Evolutionary conservation across 2,888 invertebrate species (phyloP), one percentile per base, ranked within the genome.

Genomic region (Hydrotaea diabolus): DNA sequence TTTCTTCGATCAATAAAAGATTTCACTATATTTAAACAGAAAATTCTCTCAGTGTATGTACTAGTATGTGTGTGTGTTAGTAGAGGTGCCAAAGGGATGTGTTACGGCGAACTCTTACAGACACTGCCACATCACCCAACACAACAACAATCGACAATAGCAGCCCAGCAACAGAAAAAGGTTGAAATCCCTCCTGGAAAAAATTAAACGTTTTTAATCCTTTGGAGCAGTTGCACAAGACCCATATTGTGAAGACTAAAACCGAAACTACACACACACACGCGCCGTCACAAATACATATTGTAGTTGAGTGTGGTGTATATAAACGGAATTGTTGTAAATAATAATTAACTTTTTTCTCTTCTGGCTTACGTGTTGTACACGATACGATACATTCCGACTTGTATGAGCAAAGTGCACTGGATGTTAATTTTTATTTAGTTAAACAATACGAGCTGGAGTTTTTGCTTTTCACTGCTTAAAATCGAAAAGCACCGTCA

Each of bases 191-290:
- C 23, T 3, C 5, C 11, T 23, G 15, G 43, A 26, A 79, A 31
- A 79, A 72, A 49, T 77, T 74, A 69, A 77, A 80, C 19, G 73
- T 46, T 74, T 78, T 77, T 77, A 73, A 83, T 77, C 59, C 43
- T 31, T 64, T 43, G 43, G 71, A 62, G n/a, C n/a, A 46, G 74
- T 80, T 39, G 43, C 15, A 19, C 1, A 39, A 64, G 64, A 53
- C 59, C 39, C 59, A 74, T 74, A 73, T 46, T 31, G 31, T 31
- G 57, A 77, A 82, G 43, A 66, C 73, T 69, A 69, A 66, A 78
- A 75, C 49, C 59, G 3, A 49, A 49, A 64, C 15, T 43, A 66
- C 43, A 66, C 43, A 64, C 64, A 64, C 36, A 13, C 43, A 13
- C 43, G 43, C 15, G 9, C 43, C 5, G 13, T 13, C 43, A 43